Evolutionary conservation across 2,888 invertebrate genomes (phyloP).

Genomic region (Drosophila mercatorum): DNA sequence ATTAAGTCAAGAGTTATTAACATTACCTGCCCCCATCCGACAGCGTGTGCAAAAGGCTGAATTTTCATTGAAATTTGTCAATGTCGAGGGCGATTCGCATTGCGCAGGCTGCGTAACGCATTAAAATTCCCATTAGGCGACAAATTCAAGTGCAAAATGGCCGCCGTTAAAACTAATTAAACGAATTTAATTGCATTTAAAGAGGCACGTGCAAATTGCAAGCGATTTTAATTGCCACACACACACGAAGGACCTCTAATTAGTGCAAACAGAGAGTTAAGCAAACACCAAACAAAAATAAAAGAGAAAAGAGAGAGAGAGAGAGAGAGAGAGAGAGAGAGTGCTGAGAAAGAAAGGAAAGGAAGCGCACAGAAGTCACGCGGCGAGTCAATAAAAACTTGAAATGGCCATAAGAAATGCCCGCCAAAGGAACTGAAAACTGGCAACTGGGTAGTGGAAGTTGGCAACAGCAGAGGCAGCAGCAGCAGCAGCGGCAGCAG

Average conservation of each 20-base stretch:
- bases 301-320: not conserved
- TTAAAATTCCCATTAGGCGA: conserved; percentile 39
- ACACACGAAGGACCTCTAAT: conserved; percentile 52
- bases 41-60: conserved; percentile 1
- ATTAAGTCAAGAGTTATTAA: conserved; percentile 3
- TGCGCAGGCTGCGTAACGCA: conserved; percentile 23
- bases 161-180: conserved; percentile 78
- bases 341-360: not conserved
- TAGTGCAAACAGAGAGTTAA: conserved; percentile 47
- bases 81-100: conserved; percentile 9
- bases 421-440: conserved; percentile 62
- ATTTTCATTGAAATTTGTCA: not conserved
- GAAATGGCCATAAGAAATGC: conserved; percentile 78
- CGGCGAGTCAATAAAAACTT: conserved; percentile 73
- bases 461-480: conserved; percentile 24
- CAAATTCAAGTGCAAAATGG: conserved; percentile 65
- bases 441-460: conserved; percentile 22
- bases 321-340: not conserved
- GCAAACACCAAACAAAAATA: not conserved
- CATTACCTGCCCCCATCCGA: too few species aligned
- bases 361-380: conserved; percentile 50
- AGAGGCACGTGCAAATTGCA: conserved; percentile 74
- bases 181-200: conserved; percentile 75
- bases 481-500: conserved; percentile 22
- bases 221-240: conserved; percentile 67